Percentiles rank a stretch among this genome's conserved stretches.
Evolutionary conservation across 2,113 vertebrate species (phyloP).

Genomic region (Hemiscyllium ocellatum): DNA sequence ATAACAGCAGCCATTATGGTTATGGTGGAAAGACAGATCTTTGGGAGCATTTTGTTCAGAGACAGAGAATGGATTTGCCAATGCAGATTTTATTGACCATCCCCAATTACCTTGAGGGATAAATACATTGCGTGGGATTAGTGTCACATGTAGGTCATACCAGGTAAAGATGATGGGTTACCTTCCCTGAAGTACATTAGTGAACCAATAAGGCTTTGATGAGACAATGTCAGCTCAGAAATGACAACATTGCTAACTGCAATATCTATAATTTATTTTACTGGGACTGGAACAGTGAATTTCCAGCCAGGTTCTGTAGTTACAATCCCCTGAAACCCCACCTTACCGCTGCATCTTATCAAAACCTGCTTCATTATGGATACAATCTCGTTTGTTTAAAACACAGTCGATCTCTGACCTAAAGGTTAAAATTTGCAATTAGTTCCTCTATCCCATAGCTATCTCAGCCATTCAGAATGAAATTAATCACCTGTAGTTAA

Average conservation of each 20-base stretch:
- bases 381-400: background rate
- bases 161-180: background rate
- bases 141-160: background rate
- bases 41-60: background rate
- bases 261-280: background rate
- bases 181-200: background rate
- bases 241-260: background rate
- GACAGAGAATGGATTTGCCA: background rate
- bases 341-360: background rate
- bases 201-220: background rate
- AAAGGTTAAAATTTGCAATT: background rate
- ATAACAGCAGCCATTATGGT: background rate
- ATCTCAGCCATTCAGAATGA: background rate
- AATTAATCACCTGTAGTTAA: background rate
- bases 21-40: background rate
- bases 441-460: background rate
- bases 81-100: background rate
- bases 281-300: background rate
- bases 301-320: background rate
- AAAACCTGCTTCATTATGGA: background rate
- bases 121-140: background rate
- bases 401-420: background rate
- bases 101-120: background rate
- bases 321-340: too few relatives aligned
- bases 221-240: background rate